phyloP scores from a whole-genome alignment of 2,113 vertebrate genomes.

The Mellivora capensis region DNA sequence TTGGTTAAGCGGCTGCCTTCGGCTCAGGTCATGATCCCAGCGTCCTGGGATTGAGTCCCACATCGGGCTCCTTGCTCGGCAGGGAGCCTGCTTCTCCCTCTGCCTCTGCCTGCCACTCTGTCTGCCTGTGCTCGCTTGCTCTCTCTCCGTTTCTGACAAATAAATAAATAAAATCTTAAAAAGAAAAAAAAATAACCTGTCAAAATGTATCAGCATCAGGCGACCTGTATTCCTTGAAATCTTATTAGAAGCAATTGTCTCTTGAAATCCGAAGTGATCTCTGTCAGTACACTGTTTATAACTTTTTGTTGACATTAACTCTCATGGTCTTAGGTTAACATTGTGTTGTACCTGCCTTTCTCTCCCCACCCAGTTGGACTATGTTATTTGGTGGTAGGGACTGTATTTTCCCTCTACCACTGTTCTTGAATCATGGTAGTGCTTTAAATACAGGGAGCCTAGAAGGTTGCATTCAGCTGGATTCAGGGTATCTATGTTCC shows the following conservation, averaged over 20 bases:
- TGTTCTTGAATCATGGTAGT: neutral
- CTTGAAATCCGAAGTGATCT: neutral
- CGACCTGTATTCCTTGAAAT: neutral
- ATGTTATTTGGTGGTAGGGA: neutral
- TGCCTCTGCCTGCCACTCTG: too few relatives aligned
- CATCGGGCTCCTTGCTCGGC: too few relatives aligned
- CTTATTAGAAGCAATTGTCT: neutral
- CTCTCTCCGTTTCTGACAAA: too few relatives aligned
- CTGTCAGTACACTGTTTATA: neutral
- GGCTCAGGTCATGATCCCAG: too few relatives aligned
- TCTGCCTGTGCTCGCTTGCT: too few relatives aligned
- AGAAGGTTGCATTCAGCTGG: neutral
- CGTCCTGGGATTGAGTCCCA: too few relatives aligned
- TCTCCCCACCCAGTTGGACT: neutral
- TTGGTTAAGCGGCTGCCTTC: too few relatives aligned
- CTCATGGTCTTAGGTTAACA: neutral
- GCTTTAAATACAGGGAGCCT: neutral
- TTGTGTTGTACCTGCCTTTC: neutral
- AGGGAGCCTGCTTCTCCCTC: too few relatives aligned
- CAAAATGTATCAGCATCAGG: neutral
- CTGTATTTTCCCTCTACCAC: neutral
- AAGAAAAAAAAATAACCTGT: too few relatives aligned
- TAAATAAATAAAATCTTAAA: too few relatives aligned
- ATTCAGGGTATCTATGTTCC: neutral
- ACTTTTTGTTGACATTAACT: neutral